A percentile compares a stretch with the other conserved stretches of the same genome.
These are phyloP conservation scores for Magallana angulata DNA, from an alignment of 1,140 invertebrate species.

Conservation along the genomic window DNA sequence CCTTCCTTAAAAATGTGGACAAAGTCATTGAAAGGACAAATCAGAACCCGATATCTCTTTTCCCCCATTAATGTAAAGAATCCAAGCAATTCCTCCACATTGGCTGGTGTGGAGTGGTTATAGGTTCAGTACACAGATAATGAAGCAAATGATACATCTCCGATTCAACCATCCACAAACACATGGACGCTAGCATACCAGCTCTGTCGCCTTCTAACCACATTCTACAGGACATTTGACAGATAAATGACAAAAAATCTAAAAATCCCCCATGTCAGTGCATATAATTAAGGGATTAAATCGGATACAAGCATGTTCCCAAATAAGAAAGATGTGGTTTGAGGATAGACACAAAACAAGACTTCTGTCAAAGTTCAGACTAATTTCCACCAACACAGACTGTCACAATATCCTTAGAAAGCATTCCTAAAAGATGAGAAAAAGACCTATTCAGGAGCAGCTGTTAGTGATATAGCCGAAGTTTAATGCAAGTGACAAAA, in stretches of 20 bases:
- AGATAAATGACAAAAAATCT: constrained; percentile 21
- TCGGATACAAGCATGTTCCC: not conserved
- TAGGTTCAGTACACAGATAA: not conserved
- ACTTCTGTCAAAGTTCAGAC: not conserved
- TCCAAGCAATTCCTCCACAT: not conserved
- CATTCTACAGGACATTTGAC: constrained; percentile 12
- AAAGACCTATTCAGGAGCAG: not conserved
- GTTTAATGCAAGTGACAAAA: not conserved
- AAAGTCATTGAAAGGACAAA: constrained; percentile 33
- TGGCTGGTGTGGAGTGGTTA: not conserved
- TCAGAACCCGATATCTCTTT: constrained; percentile 12
- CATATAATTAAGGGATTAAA: constrained; percentile 21
- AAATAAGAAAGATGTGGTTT: constrained; percentile 9
- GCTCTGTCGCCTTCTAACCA: not conserved
- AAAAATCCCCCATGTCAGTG: constrained; percentile 9
- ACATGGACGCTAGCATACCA: not conserved
- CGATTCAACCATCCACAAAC: constrained; percentile 16
- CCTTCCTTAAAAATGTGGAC: constrained; percentile 31
- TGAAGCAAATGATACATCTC: constrained; percentile 8
- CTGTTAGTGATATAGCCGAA: constrained; percentile 4
- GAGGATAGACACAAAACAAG: not conserved
- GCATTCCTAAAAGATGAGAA: constrained; percentile 15
- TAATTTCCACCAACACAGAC: constrained; percentile 19
- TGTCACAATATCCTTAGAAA: constrained; percentile 5
- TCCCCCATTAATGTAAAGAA: constrained; percentile 16